These are phyloP conservation scores for Chlorops oryzae DNA, from an alignment of 1,140 invertebrate genomes.

Conservation along the genomic window DNA sequence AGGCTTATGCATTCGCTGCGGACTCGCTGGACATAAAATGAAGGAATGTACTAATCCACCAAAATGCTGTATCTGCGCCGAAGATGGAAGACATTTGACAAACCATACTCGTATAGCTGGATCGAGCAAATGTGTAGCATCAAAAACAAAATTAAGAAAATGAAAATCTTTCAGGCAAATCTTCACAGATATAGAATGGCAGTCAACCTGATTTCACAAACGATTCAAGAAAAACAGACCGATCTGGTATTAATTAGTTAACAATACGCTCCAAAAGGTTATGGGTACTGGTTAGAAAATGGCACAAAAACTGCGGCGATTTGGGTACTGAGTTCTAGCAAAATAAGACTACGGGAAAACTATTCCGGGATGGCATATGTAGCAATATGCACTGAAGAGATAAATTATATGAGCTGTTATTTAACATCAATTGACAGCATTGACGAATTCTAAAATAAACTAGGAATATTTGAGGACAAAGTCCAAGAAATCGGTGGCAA, in stretches of 20 bases:
- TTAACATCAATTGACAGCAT: constrained; percentile 2
- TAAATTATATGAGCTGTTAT: constrained; percentile 2
- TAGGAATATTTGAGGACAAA: not conserved
- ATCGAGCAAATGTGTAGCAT: not conserved
- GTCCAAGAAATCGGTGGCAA: not conserved
- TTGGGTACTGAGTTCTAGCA: not conserved
- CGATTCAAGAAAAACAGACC: not conserved
- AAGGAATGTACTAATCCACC: too few species aligned
- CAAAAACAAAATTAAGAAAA: too few species aligned
- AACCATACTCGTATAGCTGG: not conserved
- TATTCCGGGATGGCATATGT: not conserved
- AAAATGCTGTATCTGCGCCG: too few species aligned
- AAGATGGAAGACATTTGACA: not conserved
- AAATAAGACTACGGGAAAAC: not conserved
- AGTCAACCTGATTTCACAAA: not conserved
- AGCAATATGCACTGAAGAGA: not conserved
- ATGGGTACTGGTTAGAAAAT: not conserved
- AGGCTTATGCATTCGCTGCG: not conserved
- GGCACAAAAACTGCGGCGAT: too few species aligned
- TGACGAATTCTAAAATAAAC: not conserved
- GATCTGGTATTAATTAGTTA: not conserved
- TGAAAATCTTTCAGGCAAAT: not conserved
- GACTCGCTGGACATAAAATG: too few species aligned
- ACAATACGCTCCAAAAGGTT: not conserved
- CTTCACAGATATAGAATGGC: not conserved